Evolutionary conservation across 1,140 invertebrate species (phyloP), one percentile per base, ranked within the genome.

Genomic region (Drosophila pseudoobscura): DNA sequence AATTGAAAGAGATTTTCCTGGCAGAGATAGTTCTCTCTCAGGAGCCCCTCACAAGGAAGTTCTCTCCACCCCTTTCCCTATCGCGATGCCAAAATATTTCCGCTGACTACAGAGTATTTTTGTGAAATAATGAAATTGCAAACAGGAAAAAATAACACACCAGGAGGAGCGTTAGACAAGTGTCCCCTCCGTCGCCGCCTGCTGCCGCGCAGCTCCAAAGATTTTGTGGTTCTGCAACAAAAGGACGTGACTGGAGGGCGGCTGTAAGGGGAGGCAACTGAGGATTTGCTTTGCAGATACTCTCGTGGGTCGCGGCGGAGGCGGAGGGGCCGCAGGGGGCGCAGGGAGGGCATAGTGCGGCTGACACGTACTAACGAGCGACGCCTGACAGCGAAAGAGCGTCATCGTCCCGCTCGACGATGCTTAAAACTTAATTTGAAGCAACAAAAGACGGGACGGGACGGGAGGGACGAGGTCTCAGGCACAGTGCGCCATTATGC

Each of bases 381-480:
- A 73, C 50, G 78, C 79, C 79, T 83, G 78, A 82, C 73, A 80
- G 53, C 58, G 4, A 26, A 5, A 26, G 53, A 63, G 47, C 73
- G 56, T 70, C 65, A 46, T 56, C 52, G 59, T 24, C 31, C 45
- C 54, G 62, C 62, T 51, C 35, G 57, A 60, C 50, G 64, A 73
- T 74, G 79, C 71, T 83, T 75, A 83, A 83, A 84, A 75, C 79
- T 83, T 83, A 83, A 83, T 84, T 83, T 83, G 59, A 68, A 43
- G 70, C 61, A 78, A 74, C 79, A 74, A 68, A 56, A 74, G 58
- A 54, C 26, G 26, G 46, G 11, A 54, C 26, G 26, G 46, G 11
- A 39, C 2, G 20, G 35, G 35, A 39, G 35, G 43, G 54, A n/a
- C 15, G 9, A 0, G 29, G 6, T 17, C n/a, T 13, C 24, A 45